Percentiles rank a stretch among this genome's conserved stretches.
Evolutionary conservation across 1,140 invertebrate genomes (phyloP).

Genomic region (Drosophila orosa): DNA sequence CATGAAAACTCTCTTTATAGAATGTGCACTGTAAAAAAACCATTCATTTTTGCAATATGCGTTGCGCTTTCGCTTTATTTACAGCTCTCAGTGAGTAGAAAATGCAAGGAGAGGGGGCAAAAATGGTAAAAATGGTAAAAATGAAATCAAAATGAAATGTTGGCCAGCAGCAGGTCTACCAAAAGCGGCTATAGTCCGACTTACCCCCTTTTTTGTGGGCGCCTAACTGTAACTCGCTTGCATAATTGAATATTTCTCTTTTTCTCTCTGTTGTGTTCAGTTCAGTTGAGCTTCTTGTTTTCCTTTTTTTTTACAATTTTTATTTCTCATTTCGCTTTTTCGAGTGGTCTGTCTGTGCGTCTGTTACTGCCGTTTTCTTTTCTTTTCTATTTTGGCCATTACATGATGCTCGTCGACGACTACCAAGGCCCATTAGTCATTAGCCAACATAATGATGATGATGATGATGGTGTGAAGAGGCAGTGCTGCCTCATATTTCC

Average conservation of each 20-base stretch:
- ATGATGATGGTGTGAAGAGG: constrained; percentile 39
- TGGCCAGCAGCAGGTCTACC: constrained; percentile 35
- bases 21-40: constrained; percentile 3
- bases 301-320: constrained; percentile 13
- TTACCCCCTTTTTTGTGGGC: constrained; percentile 20
- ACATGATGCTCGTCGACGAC: constrained; percentile 58
- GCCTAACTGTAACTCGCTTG: constrained; percentile 43
- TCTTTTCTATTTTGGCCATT: constrained; percentile 50
- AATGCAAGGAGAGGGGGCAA: constrained; percentile 7
- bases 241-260: constrained; percentile 49
- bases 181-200: constrained; percentile 22
- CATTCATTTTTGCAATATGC: constrained; percentile 23
- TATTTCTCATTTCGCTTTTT: constrained; percentile 39
- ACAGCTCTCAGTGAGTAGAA: constrained; percentile 13
- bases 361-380: constrained; percentile 27
- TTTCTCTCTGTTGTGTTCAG: constrained; percentile 9
- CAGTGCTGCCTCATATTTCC: constrained; percentile 21
- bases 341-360: constrained; percentile 21
- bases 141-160: constrained; percentile 65
- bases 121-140: too few relatives aligned
- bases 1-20: neutral
- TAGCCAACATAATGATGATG: constrained; percentile 42
- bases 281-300: constrained; percentile 60
- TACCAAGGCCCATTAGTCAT: constrained; percentile 61
- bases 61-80: constrained; percentile 44